Conservation (phyloP, 2,113 vertebrate species). For the Ivindomyrus marchei region DNA sequence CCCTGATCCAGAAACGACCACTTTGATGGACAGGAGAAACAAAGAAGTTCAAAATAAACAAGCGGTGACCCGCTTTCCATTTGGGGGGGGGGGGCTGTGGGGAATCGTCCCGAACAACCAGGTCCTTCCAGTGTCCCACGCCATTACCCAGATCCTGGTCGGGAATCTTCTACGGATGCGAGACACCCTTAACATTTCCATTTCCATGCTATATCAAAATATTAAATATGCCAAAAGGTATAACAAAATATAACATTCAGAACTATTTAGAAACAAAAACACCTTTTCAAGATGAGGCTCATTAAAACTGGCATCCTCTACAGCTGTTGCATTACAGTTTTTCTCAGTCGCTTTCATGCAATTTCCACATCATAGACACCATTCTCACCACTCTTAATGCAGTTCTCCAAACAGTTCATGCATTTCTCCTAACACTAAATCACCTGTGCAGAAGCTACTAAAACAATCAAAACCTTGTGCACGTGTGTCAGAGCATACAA, state of each 20-base stretch:
- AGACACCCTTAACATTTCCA: background rate
- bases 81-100: background rate
- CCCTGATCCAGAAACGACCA: conserved; percentile 13
- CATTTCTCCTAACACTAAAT: too few species aligned
- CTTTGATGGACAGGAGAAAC: conserved; percentile 34
- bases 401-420: too few species aligned
- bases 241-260: background rate
- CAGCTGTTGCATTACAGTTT: background rate
- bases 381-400: too few species aligned
- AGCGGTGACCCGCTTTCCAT: conserved; percentile 13
- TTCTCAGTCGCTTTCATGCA: too few species aligned
- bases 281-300: background rate
- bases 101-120: background rate
- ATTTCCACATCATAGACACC: too few species aligned
- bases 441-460: too few species aligned
- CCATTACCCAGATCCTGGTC: background rate
- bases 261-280: background rate
- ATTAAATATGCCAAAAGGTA: background rate
- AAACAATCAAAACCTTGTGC: too few species aligned
- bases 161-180: background rate
- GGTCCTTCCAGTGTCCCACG: background rate
- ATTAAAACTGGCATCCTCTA: background rate
- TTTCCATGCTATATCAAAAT: background rate
- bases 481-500: too few species aligned
- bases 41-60: conserved; percentile 37